These are phyloP conservation scores for Solenopsis invicta DNA, from an alignment of 1,140 invertebrate species.

Conservation along the genomic window DNA sequence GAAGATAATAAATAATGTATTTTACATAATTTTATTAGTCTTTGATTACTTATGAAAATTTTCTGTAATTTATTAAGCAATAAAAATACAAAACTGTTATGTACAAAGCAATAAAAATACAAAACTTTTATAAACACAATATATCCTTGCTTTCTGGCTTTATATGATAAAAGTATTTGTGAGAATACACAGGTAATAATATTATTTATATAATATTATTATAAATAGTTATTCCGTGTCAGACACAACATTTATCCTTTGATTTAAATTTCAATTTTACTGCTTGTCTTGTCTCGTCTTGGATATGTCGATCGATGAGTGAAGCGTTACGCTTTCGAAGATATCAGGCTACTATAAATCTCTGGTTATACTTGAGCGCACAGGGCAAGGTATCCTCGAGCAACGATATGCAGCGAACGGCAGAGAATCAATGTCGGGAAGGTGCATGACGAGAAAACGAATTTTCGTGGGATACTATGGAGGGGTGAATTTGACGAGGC, in stretches of 20 bases:
- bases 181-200: background rate
- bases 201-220: background rate
- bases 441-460: background rate
- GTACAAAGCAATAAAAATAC: background rate
- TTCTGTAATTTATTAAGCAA: background rate
- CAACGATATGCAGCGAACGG: background rate
- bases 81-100: slow-evolving; percentile 13
- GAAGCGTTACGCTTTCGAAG: slow-evolving; percentile 63
- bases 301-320: background rate
- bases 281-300: background rate
- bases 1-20: background rate
- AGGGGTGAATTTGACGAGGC: slow-evolving; percentile 28
- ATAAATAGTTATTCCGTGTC: background rate
- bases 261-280: background rate
- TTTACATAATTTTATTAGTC: background rate
- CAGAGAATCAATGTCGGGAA: background rate
- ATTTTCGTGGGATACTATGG: background rate
- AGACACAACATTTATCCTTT: background rate
- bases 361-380: background rate
- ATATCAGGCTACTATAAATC: slow-evolving; percentile 76
- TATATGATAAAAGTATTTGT: background rate
- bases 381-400: background rate
- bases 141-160: background rate
- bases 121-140: background rate
- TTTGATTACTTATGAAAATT: background rate